Conservation (phyloP, 1,140 invertebrate species). For the Ephestia elutella region DNA sequence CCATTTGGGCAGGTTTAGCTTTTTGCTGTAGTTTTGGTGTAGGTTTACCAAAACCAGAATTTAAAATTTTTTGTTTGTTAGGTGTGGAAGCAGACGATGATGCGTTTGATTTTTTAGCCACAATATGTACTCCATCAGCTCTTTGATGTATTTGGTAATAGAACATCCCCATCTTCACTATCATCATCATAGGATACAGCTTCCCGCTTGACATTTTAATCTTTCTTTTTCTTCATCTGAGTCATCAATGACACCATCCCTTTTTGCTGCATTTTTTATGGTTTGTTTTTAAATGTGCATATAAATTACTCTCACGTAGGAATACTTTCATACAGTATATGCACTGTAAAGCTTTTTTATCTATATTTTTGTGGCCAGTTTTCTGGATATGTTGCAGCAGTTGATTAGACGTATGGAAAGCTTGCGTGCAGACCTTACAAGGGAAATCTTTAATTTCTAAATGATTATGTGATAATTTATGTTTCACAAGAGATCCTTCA, state of each 20-base stretch:
- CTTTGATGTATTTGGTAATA: conserved; percentile 58
- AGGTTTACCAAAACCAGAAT: conserved; percentile 32
- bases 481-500: conserved; percentile 79
- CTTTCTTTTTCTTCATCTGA: conserved; percentile 56
- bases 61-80: conserved; percentile 56
- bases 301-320: conserved; percentile 77
- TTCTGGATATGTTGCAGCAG: conserved; percentile 75
- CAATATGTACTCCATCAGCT: conserved; percentile 65
- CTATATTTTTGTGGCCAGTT: conserved; percentile 74
- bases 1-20: conserved; percentile 9
- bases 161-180: conserved; percentile 49
- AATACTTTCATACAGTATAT: conserved; percentile 81
- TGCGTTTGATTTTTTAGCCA: conserved; percentile 63
- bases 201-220: conserved; percentile 54
- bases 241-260: conserved; percentile 78
- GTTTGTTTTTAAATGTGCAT: conserved; percentile 78
- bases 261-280: conserved; percentile 77
- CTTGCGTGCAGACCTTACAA: conserved; percentile 72
- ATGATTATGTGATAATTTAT: conserved; percentile 75
- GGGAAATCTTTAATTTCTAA: conserved; percentile 53
- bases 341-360: conserved; percentile 76
- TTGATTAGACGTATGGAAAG: conserved; percentile 67
- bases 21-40: conserved; percentile 18
- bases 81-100: conserved; percentile 26
- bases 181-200: conserved; percentile 45